Percentiles rank a stretch among this genome's conserved stretches.
These are phyloP conservation scores for Malthinus flaveolus DNA, from an alignment of 2,888 invertebrate species.

Conservation along the genomic window DNA sequence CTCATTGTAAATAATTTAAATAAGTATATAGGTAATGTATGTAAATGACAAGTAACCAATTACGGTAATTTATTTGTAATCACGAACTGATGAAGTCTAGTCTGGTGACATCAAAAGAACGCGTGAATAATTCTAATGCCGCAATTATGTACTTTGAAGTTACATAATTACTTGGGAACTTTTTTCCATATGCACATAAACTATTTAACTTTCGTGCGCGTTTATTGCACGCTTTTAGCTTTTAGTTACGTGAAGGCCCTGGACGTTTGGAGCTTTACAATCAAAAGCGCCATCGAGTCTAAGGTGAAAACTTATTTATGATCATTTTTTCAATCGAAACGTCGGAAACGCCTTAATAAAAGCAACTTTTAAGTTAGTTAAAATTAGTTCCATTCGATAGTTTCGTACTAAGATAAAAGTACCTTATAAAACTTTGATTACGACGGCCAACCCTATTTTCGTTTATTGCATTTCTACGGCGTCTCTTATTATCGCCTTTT, in stretches of 20 bases:
- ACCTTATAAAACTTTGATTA: conserved; percentile 48
- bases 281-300: no score
- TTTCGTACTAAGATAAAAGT: conserved; percentile 38
- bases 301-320: no score
- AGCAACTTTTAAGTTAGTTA: no score
- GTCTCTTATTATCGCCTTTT: conserved; percentile 46
- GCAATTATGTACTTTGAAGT: conserved; percentile 5
- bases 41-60: conserved; percentile 48
- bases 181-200: conserved; percentile 37
- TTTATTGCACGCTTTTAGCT: no score
- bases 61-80: conserved; percentile 45
- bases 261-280: no score
- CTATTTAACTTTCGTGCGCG: conserved; percentile 42
- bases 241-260: no score
- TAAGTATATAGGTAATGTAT: conserved; percentile 35
- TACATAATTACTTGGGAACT: conserved; percentile 4
- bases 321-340: no score
- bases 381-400: conserved; percentile 34
- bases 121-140: conserved; percentile 42
- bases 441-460: conserved; percentile 40
- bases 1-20: no score
- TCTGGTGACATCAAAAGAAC: conserved; percentile 46
- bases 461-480: conserved; percentile 47
- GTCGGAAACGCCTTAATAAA: no score
- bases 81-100: conserved; percentile 38